Evolutionary conservation across 37 sponge, comb jelly and placozoan species (phyloP).

Genomic region (Chondrilla cf. caribensis): DNA sequence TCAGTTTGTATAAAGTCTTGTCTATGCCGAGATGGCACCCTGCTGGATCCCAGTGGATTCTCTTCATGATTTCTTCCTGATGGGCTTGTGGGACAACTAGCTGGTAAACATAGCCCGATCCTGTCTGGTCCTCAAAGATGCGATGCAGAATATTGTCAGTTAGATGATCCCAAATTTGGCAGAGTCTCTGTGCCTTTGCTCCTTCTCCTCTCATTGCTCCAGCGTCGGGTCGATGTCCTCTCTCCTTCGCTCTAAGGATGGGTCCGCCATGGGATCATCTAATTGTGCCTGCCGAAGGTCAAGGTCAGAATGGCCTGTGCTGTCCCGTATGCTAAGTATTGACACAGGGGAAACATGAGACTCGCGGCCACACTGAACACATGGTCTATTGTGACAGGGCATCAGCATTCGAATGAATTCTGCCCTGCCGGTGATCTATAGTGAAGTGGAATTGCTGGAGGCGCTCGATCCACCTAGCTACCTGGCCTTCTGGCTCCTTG

Average conservation of each 20-base stretch:
- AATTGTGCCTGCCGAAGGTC: no score
- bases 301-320: no score
- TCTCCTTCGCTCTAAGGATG: no score
- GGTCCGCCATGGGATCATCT: no score
- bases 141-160: not conserved
- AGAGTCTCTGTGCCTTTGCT: slow-evolving; percentile 9
- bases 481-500: slow-evolving; percentile 36
- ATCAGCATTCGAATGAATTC: slow-evolving; percentile 7
- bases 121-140: not conserved
- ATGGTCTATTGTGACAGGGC: slow-evolving; percentile 16
- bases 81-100: not conserved
- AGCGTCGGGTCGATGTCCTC: no score
- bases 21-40: slow-evolving; percentile 25
- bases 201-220: slow-evolving; percentile 13
- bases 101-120: not conserved
- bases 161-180: slow-evolving; percentile 20
- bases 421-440: slow-evolving; percentile 3
- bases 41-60: not conserved
- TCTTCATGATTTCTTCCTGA: not conserved
- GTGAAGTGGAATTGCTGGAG: slow-evolving; percentile 26
- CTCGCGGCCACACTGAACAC: no score
- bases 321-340: no score
- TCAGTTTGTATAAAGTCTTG: not conserved
- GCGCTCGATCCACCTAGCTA: slow-evolving; percentile 32
- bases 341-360: no score